Evolutionary conservation across 2,113 vertebrate species (phyloP), one percentile per base, ranked within the genome.

Genomic region (Todiramphus chloris): DNA sequence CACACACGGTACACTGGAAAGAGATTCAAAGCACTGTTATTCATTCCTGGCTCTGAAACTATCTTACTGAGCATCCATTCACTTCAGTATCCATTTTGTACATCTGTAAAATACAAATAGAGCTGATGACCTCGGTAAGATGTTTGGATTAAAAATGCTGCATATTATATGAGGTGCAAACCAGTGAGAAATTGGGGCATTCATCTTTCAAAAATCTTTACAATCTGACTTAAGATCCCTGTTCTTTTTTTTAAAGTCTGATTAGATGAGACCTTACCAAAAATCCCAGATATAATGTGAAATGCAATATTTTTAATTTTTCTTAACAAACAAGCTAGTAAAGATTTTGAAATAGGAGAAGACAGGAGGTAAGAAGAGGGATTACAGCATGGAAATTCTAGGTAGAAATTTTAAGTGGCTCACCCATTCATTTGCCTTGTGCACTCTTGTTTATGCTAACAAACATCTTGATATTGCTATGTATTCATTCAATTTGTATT

Each of bases 81-180:
- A 62, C 72, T 95, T 94, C 55, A 39, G 59, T 83, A 58, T 68
- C 80, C 30, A 35, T 90, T 93, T 94, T 88, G n/a, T 79, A 64
- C 28, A 93, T 79, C 58, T 86, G 43, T 67, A 88, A 93, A 88
- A 83, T 79, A 69, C 3, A 13, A 87, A 94, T 28, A 55, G 77
- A 73, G 43, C 11, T 86, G 73, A 80, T 68, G 51, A 89, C n/a
- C 51, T 86, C 44, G n/a, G 53, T 89, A 73, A 76, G 16, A 79
- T 41, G 4, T 55, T 74, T 81, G 23, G 33, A 83, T 90, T 91
- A 79, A 86, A 93, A 90, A 93, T 90, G 11, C 5, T 67, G 33
- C 68, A 37, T 24, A 43, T 19, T 76, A 35, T 69, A 33, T 70
- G 64, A 91, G 68, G 70, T 67, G 43, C 56, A 93, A 37, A 84